Base-by-base conservation (phyloP, 2,797 vertebrate species). In the Neopelma chrysocephalum region DNA sequence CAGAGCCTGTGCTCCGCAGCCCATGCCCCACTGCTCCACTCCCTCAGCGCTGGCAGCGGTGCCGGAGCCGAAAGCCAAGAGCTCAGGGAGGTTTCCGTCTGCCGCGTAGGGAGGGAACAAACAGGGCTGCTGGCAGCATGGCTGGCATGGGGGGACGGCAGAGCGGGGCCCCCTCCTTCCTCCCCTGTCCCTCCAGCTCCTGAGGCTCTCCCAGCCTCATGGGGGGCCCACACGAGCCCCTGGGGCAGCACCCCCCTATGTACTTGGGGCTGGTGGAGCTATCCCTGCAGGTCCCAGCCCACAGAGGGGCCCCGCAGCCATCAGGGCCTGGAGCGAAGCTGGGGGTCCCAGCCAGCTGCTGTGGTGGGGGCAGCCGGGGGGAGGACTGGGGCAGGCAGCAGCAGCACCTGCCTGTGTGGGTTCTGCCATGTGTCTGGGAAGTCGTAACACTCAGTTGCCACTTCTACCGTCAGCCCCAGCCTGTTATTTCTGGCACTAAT, bases 401-500 rank as follows among this genome's bases (percentile, higher is more conserved):
- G 82, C 76, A 78, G 91, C 95, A 92, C 81, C 91, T 93, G 95
- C 83, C 62, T 83, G 92, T 79, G 96, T 90, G 94, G 93, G 95
- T 84, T 95, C 87, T 79, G 81, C 91, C 95, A 58, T 48, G 89
- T 82, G 91, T 93, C 78, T 87, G 72, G 79, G 82, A 79, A 93
- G 93, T 58, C 78, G 10, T 65, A 92, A 82, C 87, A 80, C 64
- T 66, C 81, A 54, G 50, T 87, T 89, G 93, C 87, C 94, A 84
- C 93, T 96, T 92, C 91, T 87, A 19, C 94, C 43, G 16, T 94
- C 96, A 95, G 78, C 81, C 94, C 71, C 83, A 61, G 83, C 42
- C 89, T 92, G 94, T 94, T 96, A 94, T 96, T 96, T 94, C 95
- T 95, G 93, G 54, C 64, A 91, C 93, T 96, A 96, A 96, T 96